Conservation (phyloP, 2,113 vertebrate genomes). For the Odocoileus virginianus region DNA sequence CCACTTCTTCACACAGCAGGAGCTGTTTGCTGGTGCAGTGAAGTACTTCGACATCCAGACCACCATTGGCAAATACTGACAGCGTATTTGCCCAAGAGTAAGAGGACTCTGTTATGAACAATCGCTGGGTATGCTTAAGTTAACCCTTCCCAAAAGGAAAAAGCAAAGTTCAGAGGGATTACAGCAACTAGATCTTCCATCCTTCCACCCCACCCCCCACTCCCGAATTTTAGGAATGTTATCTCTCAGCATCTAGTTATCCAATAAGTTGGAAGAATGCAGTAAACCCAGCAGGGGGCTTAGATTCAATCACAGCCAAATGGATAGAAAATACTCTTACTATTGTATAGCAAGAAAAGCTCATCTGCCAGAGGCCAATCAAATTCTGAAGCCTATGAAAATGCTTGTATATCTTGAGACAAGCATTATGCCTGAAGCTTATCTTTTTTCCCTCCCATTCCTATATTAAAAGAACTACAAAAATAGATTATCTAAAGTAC, state of each 20-base stretch:
- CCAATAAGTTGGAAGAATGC: slow-evolving; percentile 88
- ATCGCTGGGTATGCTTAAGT: slow-evolving; percentile 49
- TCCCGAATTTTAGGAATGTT: slow-evolving; percentile 87
- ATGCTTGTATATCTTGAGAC: slow-evolving; percentile 40
- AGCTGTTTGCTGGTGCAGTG: slow-evolving; percentile 33
- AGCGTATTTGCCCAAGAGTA: background rate
- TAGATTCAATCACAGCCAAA: slow-evolving; percentile 85
- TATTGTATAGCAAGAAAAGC: slow-evolving; percentile 75
- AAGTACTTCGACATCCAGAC: background rate
- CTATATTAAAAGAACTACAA: slow-evolving; percentile 55
- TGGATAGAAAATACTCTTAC: slow-evolving; percentile 79
- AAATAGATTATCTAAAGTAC: slow-evolving; percentile 33
- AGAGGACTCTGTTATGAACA: slow-evolving; percentile 36
- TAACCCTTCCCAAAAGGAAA: slow-evolving; percentile 67
- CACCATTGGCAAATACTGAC: slow-evolving; percentile 1
- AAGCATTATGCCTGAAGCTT: slow-evolving; percentile 18
- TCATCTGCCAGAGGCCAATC: slow-evolving; percentile 44
- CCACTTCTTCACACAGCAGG: slow-evolving; percentile 14
- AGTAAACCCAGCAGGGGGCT: slow-evolving; percentile 85
- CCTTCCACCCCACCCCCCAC: slow-evolving; percentile 77
- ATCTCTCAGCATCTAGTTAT: slow-evolving; percentile 87
- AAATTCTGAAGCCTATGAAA: slow-evolving; percentile 27
- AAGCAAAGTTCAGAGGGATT: slow-evolving; percentile 74
- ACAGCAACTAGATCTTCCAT: slow-evolving; percentile 35
- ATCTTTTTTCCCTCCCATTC: background rate